Base-by-base conservation (phyloP, 2,113 vertebrate genomes). In the Halcyon malimbica region DNA sequence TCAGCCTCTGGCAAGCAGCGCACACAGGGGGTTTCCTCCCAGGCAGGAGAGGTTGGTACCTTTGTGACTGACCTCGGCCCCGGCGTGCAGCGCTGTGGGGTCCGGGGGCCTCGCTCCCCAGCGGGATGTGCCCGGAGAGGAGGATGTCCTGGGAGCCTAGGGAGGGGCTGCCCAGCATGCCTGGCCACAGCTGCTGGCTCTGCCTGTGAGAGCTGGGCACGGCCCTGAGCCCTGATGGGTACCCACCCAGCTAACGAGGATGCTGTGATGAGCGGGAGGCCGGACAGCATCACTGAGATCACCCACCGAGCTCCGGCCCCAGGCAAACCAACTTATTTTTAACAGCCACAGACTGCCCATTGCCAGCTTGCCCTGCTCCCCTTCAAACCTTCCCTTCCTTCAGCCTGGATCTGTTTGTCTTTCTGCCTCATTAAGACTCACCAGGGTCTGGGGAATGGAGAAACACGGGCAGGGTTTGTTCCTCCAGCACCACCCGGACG, bases 51-150 rank as follows among this genome's bases (percentile, higher is more conserved):
- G 8, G 33, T 4, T 21, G 33, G 44, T 44, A 26, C n/a, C 1
- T 26, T 4, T 18, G 21, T 6, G 60, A 35, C 57, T 29, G 54
- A 76, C 7, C 46, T 16, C 3, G 0, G 11, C 42, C 31, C 21
- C 0, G 4, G 64, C 0, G 1, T 3, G n/a, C 68, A 54, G 31
- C 64, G 21, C 35, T 7, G 28, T 1, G 23, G 0, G 4, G 23
- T 60, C 23, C 9, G 4, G 53, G 60, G 15, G 37, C 20, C 31
- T 25, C 4, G 4, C 51, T 37, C 10, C 26, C 44, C 1, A 13
- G 44, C 24, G 18, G 41, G 31, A 35, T 4, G 5, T 24, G 20
- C 28, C 5, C 1, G 1, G 79, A 19, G 75, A 37, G 1, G 4
- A 46, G 80, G 73, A 33, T 6, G 4, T 18, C 6, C 46, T 16